Evolutionary conservation across 35 echinoderm and acorn worm species (phyloP), one percentile per base, ranked within the genome.

Genomic region (Chiridota heheva): DNA sequence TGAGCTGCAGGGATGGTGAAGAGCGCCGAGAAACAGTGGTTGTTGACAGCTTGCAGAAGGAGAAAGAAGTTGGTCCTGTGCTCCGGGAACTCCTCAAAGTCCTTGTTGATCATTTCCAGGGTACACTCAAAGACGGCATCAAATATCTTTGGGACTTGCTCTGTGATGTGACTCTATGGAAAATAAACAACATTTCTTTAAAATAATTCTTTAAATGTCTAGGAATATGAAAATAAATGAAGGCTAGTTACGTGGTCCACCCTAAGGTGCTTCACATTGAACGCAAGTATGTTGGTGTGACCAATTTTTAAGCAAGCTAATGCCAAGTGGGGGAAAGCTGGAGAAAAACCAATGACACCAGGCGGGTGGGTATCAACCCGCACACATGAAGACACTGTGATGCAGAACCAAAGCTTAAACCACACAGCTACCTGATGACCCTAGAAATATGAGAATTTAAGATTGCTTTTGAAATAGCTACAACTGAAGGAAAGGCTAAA

Each of bases 21-120:
- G 1, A 98, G 80, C 1, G 95, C 95, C 2, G 84, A 43, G 80
- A 98, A 98, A 69, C 95, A 98, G 38, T 98, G 95, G 63, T 73
- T 87, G 68, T 88, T 98, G 72, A 98, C 95, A 67, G 95, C 95
- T 85, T 98, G 95, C 28, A 98, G 58, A 26, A 98, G 70, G 15
- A 98, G 77, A 83, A 98, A 98, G 73, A 98, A 98, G 39, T 98
- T 98, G 24, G 95, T 92, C 56, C 95, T 88, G 67, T 98, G 95
- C 56, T 98, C 95, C 10, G 95, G 95, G 55, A 88, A 98, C 48
- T 92, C 89, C 69, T 98, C 95, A 84, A 98, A 91, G 60, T 98
- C 82, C 60, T 98, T 98, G 79, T 98, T 98, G 63, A 98, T 98
- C 95, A 98, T 98, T n/a, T 98, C 89, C 40, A 98, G 59, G 13